Conservation (phyloP, 2,888 invertebrate genomes). For the Heteropelma amictum region DNA sequence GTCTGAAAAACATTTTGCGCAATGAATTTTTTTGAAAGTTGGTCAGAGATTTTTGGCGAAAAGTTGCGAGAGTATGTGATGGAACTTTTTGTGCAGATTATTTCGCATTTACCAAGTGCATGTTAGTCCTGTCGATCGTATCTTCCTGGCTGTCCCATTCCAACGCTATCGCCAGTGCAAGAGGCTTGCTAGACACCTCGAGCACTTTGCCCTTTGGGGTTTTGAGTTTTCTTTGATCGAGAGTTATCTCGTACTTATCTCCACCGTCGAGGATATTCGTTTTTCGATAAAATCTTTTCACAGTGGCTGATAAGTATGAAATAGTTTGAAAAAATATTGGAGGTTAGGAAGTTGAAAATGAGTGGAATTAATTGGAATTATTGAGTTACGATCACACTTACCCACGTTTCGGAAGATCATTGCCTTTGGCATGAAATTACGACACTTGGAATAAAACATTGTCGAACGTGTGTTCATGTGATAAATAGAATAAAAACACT, state of each 20-base stretch:
- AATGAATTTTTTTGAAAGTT: too few species aligned
- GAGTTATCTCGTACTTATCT: conserved; percentile 89
- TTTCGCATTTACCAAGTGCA: conserved; percentile 88
- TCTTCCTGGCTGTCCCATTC: conserved; percentile 96
- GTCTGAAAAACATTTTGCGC: conserved; percentile 83
- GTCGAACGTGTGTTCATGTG: not conserved
- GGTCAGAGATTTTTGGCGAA: too few species aligned
- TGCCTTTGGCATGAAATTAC: conserved; percentile 41
- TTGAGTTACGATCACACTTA: not conserved
- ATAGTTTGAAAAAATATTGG: conserved; percentile 4
- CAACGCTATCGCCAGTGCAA: conserved; percentile 94
- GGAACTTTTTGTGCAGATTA: not conserved
- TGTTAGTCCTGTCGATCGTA: conserved; percentile 86
- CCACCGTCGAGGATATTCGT: conserved; percentile 86
- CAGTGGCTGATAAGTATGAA: conserved; percentile 70
- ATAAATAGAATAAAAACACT: not conserved
- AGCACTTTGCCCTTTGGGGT: conserved; percentile 92
- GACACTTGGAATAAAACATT: conserved; percentile 44
- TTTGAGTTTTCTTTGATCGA: conserved; percentile 93
- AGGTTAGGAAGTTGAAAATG: conserved; percentile 39
- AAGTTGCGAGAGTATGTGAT: conserved; percentile 53
- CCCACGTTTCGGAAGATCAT: conserved; percentile 45
- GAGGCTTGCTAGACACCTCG: conserved; percentile 88
- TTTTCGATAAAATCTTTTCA: conserved; percentile 87
- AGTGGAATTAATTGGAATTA: not conserved